Percentiles rank a stretch among this genome's conserved stretches.
These are phyloP conservation scores for Dichetophora obliterata DNA, from an alignment of 2,888 invertebrate genomes.

Conservation along the genomic window DNA sequence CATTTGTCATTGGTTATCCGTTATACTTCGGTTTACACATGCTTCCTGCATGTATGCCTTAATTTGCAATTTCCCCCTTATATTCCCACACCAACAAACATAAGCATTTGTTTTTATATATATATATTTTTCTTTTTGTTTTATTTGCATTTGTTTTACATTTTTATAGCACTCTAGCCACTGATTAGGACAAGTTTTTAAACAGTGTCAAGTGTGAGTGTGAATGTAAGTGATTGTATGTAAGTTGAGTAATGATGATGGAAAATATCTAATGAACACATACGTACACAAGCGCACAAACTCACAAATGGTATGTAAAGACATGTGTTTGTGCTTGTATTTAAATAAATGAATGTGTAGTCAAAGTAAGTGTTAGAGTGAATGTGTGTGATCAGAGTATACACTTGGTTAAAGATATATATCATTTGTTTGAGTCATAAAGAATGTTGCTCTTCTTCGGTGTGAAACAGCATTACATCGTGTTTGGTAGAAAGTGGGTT, in stretches of 20 bases:
- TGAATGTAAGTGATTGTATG: neutral
- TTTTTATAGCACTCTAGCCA: slow-evolving; percentile 23
- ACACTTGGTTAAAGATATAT: slow-evolving; percentile 1
- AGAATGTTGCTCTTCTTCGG: neutral
- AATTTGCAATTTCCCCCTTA: neutral
- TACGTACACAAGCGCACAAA: neutral
- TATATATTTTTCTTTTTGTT: neutral
- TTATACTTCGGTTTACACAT: neutral
- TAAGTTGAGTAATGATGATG: slow-evolving; percentile 31
- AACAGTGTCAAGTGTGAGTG: neutral
- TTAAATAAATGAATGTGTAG: slow-evolving; percentile 32
- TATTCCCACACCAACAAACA: neutral
- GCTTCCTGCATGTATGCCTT: neutral
- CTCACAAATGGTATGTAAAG: neutral
- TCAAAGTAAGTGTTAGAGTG: neutral
- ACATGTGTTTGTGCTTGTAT: slow-evolving; percentile 15
- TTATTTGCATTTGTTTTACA: neutral
- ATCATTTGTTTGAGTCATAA: slow-evolving; percentile 16
- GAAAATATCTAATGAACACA: slow-evolving; percentile 19
- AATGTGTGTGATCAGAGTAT: neutral
- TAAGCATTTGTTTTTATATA: too few relatives aligned
- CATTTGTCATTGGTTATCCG: slow-evolving; percentile 43
- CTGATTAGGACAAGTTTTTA: slow-evolving; percentile 24
- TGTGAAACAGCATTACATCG: neutral
- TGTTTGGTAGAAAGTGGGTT: neutral